phyloP scores from a whole-genome alignment of 1,140 invertebrate species.

The Mercenaria mercenaria region DNA sequence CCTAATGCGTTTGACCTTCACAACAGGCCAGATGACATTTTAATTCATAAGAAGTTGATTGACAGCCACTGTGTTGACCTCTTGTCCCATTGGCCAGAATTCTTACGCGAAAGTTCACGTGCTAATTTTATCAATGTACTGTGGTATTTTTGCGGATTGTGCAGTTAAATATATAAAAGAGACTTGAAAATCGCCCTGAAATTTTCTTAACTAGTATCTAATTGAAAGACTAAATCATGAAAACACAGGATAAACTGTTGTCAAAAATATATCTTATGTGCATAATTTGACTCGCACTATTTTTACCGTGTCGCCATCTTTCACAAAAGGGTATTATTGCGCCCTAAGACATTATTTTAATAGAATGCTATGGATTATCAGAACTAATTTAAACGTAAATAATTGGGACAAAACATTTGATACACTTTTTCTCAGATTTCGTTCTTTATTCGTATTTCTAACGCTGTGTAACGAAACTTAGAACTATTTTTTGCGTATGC shows the following conservation, averaged over 20 bases:
- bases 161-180: neutral
- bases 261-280: conserved; percentile 21
- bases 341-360: neutral
- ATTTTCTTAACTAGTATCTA: neutral
- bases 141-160: neutral
- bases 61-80: conserved; percentile 55
- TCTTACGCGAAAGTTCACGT: conserved; percentile 63
- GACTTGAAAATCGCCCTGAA: neutral
- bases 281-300: conserved; percentile 59
- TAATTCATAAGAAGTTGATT: conserved; percentile 66
- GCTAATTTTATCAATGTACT: conserved; percentile 64
- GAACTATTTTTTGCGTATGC: conserved; percentile 54
- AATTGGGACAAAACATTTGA: neutral
- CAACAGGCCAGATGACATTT: conserved; percentile 44
- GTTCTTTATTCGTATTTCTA: neutral
- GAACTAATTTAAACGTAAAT: neutral
- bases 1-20: conserved; percentile 50
- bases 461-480: neutral
- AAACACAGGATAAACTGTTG: neutral
- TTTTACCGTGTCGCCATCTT: conserved; percentile 53
- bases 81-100: conserved; percentile 49
- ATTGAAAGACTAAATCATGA: neutral
- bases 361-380: neutral
- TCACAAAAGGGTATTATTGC: conserved; percentile 46
- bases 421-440: neutral